Conservation (phyloP, 2,888 invertebrate genomes). For the Mystacides longicornis region DNA sequence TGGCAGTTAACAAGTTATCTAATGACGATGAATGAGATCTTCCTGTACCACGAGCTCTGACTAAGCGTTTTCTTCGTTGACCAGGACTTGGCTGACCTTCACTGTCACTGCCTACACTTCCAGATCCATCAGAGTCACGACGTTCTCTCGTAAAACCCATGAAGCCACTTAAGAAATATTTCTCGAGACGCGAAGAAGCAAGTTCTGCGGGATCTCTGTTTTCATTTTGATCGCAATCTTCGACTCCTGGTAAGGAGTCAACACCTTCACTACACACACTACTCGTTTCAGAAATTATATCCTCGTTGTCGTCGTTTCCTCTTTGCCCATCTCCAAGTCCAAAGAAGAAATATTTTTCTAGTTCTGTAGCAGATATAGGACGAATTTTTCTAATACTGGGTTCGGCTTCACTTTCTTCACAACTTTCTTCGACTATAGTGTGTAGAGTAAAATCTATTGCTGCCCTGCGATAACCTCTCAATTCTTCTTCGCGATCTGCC, state of each 20-base stretch:
- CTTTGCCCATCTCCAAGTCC: constrained; percentile 68
- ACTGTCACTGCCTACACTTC: constrained; percentile 85
- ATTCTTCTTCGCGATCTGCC: constrained; percentile 71
- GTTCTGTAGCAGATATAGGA: constrained; percentile 70
- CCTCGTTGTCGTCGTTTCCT: constrained; percentile 50
- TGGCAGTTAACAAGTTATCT: constrained; percentile 66
- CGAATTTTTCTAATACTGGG: constrained; percentile 55
- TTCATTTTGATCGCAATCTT: constrained; percentile 45
- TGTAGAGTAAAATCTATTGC: constrained; percentile 85
- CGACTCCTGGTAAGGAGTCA: constrained; percentile 62
- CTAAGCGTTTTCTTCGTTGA: constrained; percentile 71
- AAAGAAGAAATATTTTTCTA: constrained; percentile 88
- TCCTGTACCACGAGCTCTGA: constrained; percentile 75
- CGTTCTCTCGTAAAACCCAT: constrained; percentile 74
- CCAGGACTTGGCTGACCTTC: constrained; percentile 85
- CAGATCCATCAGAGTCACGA: constrained; percentile 73
- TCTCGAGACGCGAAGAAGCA: constrained; percentile 78
- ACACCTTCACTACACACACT: constrained; percentile 79
- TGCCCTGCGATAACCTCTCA: constrained; percentile 71
- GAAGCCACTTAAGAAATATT: constrained; percentile 82
- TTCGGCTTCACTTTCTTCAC: constrained; percentile 86
- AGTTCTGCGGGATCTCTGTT: constrained; percentile 61
- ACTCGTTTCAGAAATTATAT: constrained; percentile 72
- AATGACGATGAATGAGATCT: constrained; percentile 75
- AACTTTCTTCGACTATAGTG: constrained; percentile 90